Conservation (phyloP, 2,113 vertebrate genomes). For the Panurus biarmicus region DNA sequence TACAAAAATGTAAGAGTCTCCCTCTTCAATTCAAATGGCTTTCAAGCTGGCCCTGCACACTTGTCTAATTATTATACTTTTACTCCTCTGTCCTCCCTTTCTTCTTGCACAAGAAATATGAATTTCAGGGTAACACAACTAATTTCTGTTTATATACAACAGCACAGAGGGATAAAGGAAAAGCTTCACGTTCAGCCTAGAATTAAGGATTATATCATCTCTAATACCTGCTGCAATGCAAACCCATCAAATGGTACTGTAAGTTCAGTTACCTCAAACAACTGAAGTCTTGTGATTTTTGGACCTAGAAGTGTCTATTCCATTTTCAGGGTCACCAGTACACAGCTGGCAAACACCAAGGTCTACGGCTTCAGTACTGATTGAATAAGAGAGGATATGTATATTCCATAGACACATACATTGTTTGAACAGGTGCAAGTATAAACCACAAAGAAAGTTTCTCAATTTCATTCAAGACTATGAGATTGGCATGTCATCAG, state of each 20-base stretch:
- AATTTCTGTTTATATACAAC: background rate
- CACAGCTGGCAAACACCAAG: conserved; percentile 7
- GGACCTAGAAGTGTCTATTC: background rate
- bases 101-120: background rate
- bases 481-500: background rate
- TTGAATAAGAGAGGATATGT: background rate
- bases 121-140: background rate
- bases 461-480: conserved; percentile 28
- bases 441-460: conserved; percentile 43
- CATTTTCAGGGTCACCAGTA: background rate
- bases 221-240: background rate
- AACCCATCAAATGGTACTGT: background rate
- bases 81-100: background rate
- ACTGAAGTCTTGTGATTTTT: conserved; percentile 22
- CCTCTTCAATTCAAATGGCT: background rate
- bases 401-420: background rate
- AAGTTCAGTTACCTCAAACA: background rate
- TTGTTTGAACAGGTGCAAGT: conserved; percentile 56
- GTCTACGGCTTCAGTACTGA: background rate
- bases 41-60: background rate
- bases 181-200: background rate
- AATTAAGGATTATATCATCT: background rate
- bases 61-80: background rate
- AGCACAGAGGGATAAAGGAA: background rate
- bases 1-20: background rate